These are phyloP conservation scores for Tragelaphus scriptus DNA, from an alignment of 2,113 vertebrate genomes.

Conservation along the genomic window DNA sequence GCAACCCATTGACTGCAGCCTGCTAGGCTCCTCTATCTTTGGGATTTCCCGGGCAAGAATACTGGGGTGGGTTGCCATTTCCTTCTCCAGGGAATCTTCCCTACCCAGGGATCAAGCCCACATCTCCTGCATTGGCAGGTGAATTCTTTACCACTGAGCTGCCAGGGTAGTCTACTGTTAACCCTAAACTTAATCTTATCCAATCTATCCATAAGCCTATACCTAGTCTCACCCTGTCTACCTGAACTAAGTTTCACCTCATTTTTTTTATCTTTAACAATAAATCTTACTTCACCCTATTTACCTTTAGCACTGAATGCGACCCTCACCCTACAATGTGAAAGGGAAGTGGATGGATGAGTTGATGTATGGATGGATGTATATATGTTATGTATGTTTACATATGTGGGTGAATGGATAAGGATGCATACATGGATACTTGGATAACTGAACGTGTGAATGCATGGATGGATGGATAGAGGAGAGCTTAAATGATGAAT, in stretches of 20 bases:
- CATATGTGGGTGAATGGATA: not conserved
- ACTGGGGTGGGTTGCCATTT: not conserved
- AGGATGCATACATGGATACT: accelerated
- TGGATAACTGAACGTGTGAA: not conserved
- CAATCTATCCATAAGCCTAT: not conserved
- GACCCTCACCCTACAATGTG: not conserved
- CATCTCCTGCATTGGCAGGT: not conserved
- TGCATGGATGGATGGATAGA: too few species aligned
- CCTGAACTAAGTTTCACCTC: not conserved
- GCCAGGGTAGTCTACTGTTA: not conserved
- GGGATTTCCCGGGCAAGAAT: not conserved
- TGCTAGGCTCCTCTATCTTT: not conserved
- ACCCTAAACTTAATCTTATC: not conserved
- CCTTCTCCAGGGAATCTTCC: not conserved
- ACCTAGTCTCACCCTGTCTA: not conserved
- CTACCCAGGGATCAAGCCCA: not conserved
- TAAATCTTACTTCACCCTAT: not conserved
- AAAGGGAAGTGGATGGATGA: not conserved
- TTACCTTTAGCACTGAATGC: not conserved
- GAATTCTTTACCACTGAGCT: not conserved
- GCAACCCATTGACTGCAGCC: not conserved
- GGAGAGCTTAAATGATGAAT: not conserved
- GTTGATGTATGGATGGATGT: not conserved
- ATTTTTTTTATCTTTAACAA: not conserved
- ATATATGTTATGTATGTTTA: not conserved